phyloP scores from a whole-genome alignment of 2,888 invertebrate species.

The Parasteatoda lunata region DNA sequence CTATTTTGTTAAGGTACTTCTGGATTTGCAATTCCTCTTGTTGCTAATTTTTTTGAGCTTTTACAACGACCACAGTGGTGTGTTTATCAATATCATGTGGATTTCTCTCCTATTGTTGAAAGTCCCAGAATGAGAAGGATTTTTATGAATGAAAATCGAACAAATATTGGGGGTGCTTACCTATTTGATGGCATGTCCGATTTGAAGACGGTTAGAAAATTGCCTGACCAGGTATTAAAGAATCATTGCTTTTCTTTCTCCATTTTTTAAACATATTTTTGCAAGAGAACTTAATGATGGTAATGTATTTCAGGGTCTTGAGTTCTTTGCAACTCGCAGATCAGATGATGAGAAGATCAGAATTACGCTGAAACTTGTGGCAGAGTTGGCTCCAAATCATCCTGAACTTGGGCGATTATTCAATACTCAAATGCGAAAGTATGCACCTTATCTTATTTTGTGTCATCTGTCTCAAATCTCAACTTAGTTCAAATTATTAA shows the following conservation, averaged over 20 bases:
- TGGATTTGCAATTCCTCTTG: slow-evolving; percentile 60
- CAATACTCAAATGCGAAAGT: slow-evolving; percentile 72
- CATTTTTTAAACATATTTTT: no score
- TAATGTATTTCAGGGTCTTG: slow-evolving; percentile 19
- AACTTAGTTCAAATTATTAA: no score
- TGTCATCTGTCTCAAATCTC: no score
- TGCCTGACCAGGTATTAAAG: neutral
- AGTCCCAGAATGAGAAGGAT: slow-evolving; percentile 72
- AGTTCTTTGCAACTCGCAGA: slow-evolving; percentile 44
- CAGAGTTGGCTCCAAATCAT: slow-evolving; percentile 71
- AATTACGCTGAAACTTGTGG: slow-evolving; percentile 71
- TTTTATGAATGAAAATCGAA: slow-evolving; percentile 73
- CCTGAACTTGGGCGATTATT: slow-evolving; percentile 72
- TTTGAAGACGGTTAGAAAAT: slow-evolving; percentile 40
- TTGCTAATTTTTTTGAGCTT: slow-evolving; percentile 73
- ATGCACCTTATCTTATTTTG: neutral
- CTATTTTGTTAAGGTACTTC: slow-evolving; percentile 8
- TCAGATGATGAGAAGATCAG: slow-evolving; percentile 70
- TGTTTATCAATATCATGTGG: slow-evolving; percentile 74
- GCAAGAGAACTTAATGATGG: no score
- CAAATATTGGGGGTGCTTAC: slow-evolving; percentile 63
- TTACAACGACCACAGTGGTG: slow-evolving; percentile 71
- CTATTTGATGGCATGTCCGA: slow-evolving; percentile 70
- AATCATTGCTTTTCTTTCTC: no score
- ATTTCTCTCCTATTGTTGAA: slow-evolving; percentile 74